Evolutionary conservation across 2,888 invertebrate species (phyloP), one percentile per base, ranked within the genome.

Genomic region (Antitype chi): DNA sequence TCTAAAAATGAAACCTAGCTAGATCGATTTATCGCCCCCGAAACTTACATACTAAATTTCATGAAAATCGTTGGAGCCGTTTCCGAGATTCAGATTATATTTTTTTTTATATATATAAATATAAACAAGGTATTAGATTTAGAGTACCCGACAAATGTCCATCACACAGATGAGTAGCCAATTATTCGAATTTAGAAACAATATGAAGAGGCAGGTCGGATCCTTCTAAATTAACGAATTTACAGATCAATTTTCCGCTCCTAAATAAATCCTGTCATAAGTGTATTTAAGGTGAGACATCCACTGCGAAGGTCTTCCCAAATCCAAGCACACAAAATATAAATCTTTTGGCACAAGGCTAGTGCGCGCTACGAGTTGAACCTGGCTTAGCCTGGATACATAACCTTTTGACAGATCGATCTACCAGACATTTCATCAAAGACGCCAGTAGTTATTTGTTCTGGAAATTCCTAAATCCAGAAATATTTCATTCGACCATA

Each of bases 131-230:
- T n/a, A n/a, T n/a, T n/a, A n/a, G n/a, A 55, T 78, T 28, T 53
- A 49, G 15, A 49, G 6, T 2, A 49, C 17, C 15, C 9, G 32
- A 38, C 20, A 75, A 59, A 38, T 6, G 8, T 43, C 7, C 20
- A 25, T 11, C 17, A 52, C 13, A 13, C 17, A 60, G 38, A 28
- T 62, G 15, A 20, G 47, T 17, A 55, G 9, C 47, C 47, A 63
- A 76, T 62, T 60, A 28, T 25, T 25, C 57, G n/a, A 73, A 74
- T 74, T 75, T 23, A 59, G 5, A 20, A 25, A 13, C 74, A 52
- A 60, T 38, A 47, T 47, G 23, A 23, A 47, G 53, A 57, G 23
- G 20, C 6, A 74, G 20, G 20, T 20, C 43, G 2, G 17, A 17
- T 20, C 5, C 2, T 20, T 47, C 43, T 11, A 47, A 47, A 47